phyloP scores from a whole-genome alignment of 92 coral and sea anemone genomes.

The Palythoa grandiflora region DNA sequence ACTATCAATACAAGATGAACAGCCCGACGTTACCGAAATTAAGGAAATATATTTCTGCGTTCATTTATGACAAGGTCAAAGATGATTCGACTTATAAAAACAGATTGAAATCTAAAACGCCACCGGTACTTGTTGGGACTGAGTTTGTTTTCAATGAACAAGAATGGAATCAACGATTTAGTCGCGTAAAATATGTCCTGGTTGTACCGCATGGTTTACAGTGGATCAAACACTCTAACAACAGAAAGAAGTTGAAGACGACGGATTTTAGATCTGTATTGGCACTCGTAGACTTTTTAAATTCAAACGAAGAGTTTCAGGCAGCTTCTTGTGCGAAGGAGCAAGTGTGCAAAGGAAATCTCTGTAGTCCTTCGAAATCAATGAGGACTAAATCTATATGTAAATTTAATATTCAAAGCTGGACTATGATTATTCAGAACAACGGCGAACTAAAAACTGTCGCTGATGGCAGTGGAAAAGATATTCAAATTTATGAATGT shows the following conservation, averaged over 20 bases:
- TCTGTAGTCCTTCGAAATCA: neutral
- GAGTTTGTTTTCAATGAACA: slow-evolving; percentile 26
- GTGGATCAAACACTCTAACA: neutral
- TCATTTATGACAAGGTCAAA: slow-evolving; percentile 35
- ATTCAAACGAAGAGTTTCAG: slow-evolving; percentile 21
- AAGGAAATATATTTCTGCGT: slow-evolving; percentile 29
- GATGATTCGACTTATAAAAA: neutral
- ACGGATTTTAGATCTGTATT: slow-evolving; percentile 33
- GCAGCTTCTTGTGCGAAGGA: slow-evolving; percentile 31
- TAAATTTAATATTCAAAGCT: slow-evolving; percentile 13
- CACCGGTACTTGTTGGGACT: slow-evolving; percentile 48
- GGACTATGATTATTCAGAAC: slow-evolving; percentile 37
- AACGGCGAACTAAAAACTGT: neutral
- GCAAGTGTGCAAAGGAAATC: neutral
- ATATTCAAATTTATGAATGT: slow-evolving; percentile 28
- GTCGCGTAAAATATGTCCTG: slow-evolving; percentile 4
- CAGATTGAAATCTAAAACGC: neutral
- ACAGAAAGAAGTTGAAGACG: slow-evolving; percentile 17
- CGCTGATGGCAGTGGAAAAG: slow-evolving; percentile 1
- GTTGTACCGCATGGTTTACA: slow-evolving; percentile 43
- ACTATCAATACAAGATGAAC: slow-evolving; percentile 40
- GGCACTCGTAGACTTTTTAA: slow-evolving; percentile 20
- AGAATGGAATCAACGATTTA: slow-evolving; percentile 36
- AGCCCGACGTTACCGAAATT: slow-evolving; percentile 34
- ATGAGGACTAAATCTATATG: neutral